Percentiles rank a stretch among this genome's conserved stretches.
Conservation (phyloP, 1,140 invertebrate genomes). For the Lutraria rhynchaena region DNA sequence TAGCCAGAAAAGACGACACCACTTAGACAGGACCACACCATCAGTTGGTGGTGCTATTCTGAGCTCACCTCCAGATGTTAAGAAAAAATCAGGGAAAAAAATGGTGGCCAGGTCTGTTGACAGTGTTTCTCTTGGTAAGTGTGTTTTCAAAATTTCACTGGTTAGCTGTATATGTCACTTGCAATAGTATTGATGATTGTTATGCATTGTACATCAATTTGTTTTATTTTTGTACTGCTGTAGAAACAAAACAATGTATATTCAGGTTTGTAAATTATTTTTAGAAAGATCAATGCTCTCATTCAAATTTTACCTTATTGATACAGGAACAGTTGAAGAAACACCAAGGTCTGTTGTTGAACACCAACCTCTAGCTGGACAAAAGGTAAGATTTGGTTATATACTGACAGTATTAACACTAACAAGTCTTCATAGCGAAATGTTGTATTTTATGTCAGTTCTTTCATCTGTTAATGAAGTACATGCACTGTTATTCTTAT, state of each 20-base stretch:
- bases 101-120: slow-evolving; percentile 51
- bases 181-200: not conserved
- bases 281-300: too few relatives aligned
- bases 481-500: too few relatives aligned
- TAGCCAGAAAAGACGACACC: slow-evolving; percentile 64
- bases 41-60: slow-evolving; percentile 73
- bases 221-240: too few relatives aligned
- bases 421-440: too few relatives aligned
- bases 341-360: slow-evolving; percentile 18
- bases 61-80: slow-evolving; percentile 60
- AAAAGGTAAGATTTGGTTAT: slow-evolving; percentile 41
- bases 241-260: too few relatives aligned
- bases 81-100: slow-evolving; percentile 44
- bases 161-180: not conserved
- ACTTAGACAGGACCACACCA: slow-evolving; percentile 77
- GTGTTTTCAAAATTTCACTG: too few relatives aligned
- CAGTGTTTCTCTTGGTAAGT: slow-evolving; percentile 46
- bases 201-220: too few relatives aligned
- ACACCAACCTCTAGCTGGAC: slow-evolving; percentile 51
- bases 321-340: slow-evolving; percentile 20
- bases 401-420: too few relatives aligned
- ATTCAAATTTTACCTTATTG: too few relatives aligned
- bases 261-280: too few relatives aligned
- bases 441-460: too few relatives aligned
- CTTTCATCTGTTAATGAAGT: too few relatives aligned